These are phyloP conservation scores for Neosilurus mollespiculum DNA, from an alignment of 2,797 vertebrate genomes.

Conservation along the genomic window DNA sequence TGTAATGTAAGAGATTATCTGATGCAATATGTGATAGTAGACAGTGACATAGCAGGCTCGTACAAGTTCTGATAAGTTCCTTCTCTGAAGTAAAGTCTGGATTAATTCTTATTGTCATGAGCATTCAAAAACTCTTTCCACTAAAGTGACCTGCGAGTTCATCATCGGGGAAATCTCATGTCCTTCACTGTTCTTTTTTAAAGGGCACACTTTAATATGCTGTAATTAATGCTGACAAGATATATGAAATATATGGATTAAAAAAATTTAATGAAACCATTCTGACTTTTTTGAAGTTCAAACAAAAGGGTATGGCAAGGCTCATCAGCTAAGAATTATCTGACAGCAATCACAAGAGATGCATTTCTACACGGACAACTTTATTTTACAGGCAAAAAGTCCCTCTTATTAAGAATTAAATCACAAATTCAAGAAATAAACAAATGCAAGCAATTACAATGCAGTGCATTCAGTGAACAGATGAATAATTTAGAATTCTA, in stretches of 20 bases:
- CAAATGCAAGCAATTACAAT: constrained; percentile 34
- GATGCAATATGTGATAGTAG: neutral
- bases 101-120: constrained; percentile 29
- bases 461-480: constrained; percentile 11
- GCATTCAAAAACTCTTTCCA: constrained; percentile 42
- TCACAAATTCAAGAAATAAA: constrained; percentile 15
- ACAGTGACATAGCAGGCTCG: neutral
- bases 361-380: neutral
- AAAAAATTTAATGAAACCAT: constrained; percentile 55
- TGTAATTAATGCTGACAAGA: constrained; percentile 59
- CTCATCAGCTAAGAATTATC: constrained; percentile 1
- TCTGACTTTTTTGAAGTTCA: constrained; percentile 48
- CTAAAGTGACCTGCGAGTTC: constrained; percentile 28
- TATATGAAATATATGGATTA: constrained; percentile 55
- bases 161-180: constrained; percentile 44
- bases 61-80: neutral
- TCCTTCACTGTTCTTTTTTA: constrained; percentile 54
- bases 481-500: constrained; percentile 42
- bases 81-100: neutral
- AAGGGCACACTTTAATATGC: constrained; percentile 59
- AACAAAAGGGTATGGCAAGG: constrained; percentile 44
- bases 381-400: neutral
- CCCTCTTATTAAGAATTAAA: constrained; percentile 3
- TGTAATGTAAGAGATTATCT: neutral
- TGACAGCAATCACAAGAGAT: constrained; percentile 10